phyloP scores from a whole-genome alignment of 1,140 invertebrate genomes.

The Adelges cooleyi region DNA sequence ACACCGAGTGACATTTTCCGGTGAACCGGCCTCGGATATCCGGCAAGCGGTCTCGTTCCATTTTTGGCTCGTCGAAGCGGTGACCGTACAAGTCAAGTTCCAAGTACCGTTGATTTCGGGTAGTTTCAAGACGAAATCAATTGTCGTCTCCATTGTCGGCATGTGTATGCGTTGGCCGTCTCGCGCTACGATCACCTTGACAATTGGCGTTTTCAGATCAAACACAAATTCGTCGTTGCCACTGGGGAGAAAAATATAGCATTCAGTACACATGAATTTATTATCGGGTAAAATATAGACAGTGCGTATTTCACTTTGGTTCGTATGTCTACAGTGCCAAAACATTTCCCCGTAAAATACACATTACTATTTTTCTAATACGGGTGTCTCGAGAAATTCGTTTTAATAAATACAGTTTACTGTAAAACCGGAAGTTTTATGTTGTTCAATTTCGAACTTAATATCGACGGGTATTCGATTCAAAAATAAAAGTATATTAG shows the following conservation, averaged over 20 bases:
- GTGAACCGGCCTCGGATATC: not conserved
- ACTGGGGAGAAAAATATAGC: slow-evolving; percentile 28
- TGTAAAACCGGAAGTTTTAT: no score
- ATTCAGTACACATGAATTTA: no score
- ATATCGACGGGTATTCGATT: no score
- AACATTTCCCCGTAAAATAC: no score
- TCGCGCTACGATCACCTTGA: slow-evolving; percentile 38
- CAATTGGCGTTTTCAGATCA: slow-evolving; percentile 49
- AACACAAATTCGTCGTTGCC: slow-evolving; percentile 57
- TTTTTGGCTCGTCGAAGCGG: slow-evolving; percentile 38
- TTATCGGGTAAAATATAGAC: no score
- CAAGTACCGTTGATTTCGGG: slow-evolving; percentile 36
- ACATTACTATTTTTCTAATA: no score
- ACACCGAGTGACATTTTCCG: slow-evolving; percentile 29
- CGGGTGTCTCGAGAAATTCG: no score
- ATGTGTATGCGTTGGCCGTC: slow-evolving; percentile 8
- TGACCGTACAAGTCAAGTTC: slow-evolving; percentile 44
- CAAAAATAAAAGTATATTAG: no score
- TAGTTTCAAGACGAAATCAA: slow-evolving; percentile 11
- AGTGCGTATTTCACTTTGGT: no score
- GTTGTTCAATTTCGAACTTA: no score
- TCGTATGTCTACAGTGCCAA: no score
- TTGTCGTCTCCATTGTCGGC: not conserved
- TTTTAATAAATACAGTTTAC: no score
- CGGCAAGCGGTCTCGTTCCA: slow-evolving; percentile 31